phyloP scores from a whole-genome alignment of 2,113 vertebrate genomes.

The Cryptotis parvus region DNA sequence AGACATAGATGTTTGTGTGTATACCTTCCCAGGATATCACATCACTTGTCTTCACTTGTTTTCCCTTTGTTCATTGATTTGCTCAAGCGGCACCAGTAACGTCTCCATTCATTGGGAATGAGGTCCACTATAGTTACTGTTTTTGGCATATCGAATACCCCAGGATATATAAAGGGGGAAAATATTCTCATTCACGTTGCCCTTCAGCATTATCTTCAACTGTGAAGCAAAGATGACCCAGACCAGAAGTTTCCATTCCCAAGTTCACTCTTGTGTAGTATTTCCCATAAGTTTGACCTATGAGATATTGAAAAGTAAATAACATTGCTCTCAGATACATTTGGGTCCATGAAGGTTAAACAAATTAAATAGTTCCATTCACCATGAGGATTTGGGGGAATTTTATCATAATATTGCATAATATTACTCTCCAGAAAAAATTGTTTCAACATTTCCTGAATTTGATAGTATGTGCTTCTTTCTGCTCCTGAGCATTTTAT shows the following conservation, averaged over 20 bases:
- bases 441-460: background rate
- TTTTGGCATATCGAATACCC: too few species aligned
- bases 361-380: slow-evolving; percentile 12
- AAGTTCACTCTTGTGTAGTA: background rate
- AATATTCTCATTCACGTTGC: background rate
- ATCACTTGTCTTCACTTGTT: too few species aligned
- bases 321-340: slow-evolving; percentile 25
- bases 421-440: background rate
- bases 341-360: slow-evolving; percentile 6
- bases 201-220: background rate
- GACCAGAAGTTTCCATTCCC: background rate
- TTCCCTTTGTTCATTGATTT: too few species aligned
- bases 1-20: background rate
- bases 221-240: background rate
- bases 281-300: background rate
- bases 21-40: too few species aligned
- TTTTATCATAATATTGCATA: background rate
- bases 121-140: too few species aligned
- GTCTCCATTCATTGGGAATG: too few species aligned
- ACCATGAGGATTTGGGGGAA: background rate
- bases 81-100: too few species aligned
- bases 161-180: slow-evolving; percentile 34
- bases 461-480: background rate
- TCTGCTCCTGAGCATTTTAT: background rate
- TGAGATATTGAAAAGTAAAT: slow-evolving; percentile 29